Conservation (phyloP, 2,797 vertebrate genomes). For the Poliocrania exsul region DNA sequence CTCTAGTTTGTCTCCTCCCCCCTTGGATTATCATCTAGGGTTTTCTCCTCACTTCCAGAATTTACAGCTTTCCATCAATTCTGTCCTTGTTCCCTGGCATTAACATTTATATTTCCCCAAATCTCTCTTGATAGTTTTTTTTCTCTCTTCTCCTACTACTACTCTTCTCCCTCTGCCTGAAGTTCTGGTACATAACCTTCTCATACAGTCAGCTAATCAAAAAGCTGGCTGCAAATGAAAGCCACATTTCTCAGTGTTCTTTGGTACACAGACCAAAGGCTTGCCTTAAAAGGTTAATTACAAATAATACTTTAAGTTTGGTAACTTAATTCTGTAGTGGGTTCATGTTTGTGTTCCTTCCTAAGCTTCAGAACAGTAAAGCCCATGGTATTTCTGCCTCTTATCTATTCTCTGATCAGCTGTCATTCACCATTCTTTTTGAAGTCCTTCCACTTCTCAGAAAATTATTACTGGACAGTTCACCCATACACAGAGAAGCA, state of each 20-base stretch:
- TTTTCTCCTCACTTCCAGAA: neutral
- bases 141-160: neutral
- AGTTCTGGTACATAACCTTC: neutral
- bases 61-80: neutral
- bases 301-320: neutral
- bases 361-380: neutral
- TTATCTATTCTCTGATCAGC: neutral
- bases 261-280: neutral
- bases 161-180: neutral
- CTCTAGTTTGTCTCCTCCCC: neutral
- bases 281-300: neutral
- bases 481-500: neutral
- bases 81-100: neutral
- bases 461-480: neutral
- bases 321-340: neutral
- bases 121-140: neutral
- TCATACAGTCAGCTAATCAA: neutral
- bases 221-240: neutral
- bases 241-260: neutral
- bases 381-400: neutral
- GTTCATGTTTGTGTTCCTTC: neutral
- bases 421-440: neutral
- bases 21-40: neutral
- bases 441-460: neutral
- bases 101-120: neutral